Evolutionary conservation across 2,797 vertebrate genomes (phyloP).

Genomic region (Periparus ater): DNA sequence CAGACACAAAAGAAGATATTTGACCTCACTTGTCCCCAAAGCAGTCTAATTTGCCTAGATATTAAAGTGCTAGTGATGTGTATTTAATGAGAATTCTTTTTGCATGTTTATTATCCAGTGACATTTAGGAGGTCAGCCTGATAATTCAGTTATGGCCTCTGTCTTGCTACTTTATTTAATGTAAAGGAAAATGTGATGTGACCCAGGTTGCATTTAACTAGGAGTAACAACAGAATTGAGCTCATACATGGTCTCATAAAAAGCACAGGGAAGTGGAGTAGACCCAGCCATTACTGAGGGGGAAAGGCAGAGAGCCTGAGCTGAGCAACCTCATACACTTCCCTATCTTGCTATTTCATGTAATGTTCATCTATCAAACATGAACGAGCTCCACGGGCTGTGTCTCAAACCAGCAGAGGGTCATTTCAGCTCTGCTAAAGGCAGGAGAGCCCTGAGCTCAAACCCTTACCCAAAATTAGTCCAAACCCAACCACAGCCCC

Average conservation of each 20-base stretch:
- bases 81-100: constrained; percentile 69
- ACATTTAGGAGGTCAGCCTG: constrained; percentile 71
- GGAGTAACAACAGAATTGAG: background rate
- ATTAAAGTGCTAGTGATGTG: constrained; percentile 48
- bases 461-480: background rate
- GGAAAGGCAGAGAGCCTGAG: background rate
- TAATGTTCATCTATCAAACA: background rate
- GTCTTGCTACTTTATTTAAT: constrained; percentile 28
- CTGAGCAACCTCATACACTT: background rate
- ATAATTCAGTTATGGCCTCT: constrained; percentile 47
- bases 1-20: constrained; percentile 61
- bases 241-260: background rate
- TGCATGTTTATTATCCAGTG: constrained; percentile 65
- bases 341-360: background rate
- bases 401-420: background rate
- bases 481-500: background rate
- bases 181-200: constrained; percentile 37
- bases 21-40: constrained; percentile 68
- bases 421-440: background rate
- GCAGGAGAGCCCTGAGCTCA: background rate
- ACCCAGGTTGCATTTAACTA: constrained; percentile 21
- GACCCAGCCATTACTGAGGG: background rate
- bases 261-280: background rate
- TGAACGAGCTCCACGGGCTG: background rate
- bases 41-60: constrained; percentile 70